A percentile compares a stretch with the other conserved stretches of the same genome.
These are phyloP conservation scores for Mycogona germanica DNA, from an alignment of 2,888 invertebrate species.

Conservation along the genomic window DNA sequence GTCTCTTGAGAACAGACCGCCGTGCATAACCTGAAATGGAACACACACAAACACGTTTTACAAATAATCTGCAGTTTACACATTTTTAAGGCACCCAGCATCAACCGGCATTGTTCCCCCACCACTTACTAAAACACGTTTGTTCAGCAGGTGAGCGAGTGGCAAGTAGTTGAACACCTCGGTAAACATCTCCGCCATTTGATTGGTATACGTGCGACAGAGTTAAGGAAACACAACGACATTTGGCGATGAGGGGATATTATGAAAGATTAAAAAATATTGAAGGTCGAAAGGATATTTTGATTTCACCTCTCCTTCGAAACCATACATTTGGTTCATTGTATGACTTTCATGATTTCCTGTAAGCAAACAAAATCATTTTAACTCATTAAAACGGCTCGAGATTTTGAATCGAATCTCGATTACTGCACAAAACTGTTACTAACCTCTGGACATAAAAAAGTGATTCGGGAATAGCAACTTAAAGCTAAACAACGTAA, in stretches of 20 bases:
- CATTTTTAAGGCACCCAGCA: neutral
- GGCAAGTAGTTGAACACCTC: constrained; percentile 98
- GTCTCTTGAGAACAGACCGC: constrained; percentile 90
- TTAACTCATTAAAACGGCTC: constrained; percentile 1
- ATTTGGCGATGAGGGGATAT: too few relatives aligned
- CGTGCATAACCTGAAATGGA: constrained; percentile 75
- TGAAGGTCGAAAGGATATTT: constrained; percentile 48
- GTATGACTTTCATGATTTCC: constrained; percentile 97
- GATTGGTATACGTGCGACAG: constrained; percentile 48
- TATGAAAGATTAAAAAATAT: neutral
- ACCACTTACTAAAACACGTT: constrained; percentile 51
- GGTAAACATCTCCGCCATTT: constrained; percentile 96
- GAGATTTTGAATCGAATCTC: too few relatives aligned
- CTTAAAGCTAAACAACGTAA: constrained; percentile 93
- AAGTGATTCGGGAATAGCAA: constrained; percentile 91
- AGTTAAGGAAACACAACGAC: constrained; percentile 10
- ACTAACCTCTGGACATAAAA: constrained; percentile 89
- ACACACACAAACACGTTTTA: neutral
- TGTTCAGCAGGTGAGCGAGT: constrained; percentile 87
- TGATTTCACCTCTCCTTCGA: constrained; percentile 93
- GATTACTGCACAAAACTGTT: neutral
- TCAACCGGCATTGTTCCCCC: too few relatives aligned
- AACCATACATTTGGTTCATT: constrained; percentile 99
- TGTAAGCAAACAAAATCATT: constrained; percentile 33
- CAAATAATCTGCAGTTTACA: constrained; percentile 1